phyloP scores from a whole-genome alignment of 2,797 vertebrate genomes.

The Schizothorax lantsangensis region DNA sequence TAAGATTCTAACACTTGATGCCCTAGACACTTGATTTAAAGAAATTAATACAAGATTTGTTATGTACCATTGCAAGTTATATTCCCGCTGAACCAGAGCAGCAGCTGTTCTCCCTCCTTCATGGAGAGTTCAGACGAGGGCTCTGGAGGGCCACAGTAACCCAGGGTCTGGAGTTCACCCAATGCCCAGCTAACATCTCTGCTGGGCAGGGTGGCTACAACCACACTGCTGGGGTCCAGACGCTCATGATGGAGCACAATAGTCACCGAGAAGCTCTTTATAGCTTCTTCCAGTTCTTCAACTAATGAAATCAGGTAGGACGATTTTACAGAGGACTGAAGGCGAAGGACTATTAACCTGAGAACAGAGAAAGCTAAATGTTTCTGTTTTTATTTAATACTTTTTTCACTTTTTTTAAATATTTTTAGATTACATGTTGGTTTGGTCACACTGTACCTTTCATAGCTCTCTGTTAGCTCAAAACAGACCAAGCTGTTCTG shows the following conservation, averaged over 20 bases:
- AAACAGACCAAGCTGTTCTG: slow-evolving; percentile 86
- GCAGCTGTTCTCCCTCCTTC: slow-evolving; percentile 85
- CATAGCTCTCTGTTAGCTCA: slow-evolving; percentile 81
- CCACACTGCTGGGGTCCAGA: slow-evolving; percentile 73
- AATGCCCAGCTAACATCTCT: slow-evolving; percentile 80
- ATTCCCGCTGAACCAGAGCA: slow-evolving; percentile 86
- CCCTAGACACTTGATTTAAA: background rate
- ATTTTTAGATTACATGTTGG: background rate
- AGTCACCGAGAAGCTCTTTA: slow-evolving; percentile 72
- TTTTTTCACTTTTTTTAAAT: background rate
- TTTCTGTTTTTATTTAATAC: background rate
- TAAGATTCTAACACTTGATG: background rate
- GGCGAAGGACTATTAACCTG: slow-evolving; percentile 83
- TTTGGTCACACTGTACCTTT: slow-evolving; percentile 77
- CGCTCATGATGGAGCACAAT: slow-evolving; percentile 74
- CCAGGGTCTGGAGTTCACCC: slow-evolving; percentile 73
- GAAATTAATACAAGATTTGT: background rate
- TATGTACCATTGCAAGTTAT: slow-evolving; percentile 81
- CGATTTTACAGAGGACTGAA: slow-evolving; percentile 74
- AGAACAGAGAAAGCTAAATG: background rate
- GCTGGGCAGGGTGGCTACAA: slow-evolving; percentile 77
- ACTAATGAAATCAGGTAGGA: slow-evolving; percentile 75
- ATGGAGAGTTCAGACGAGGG: slow-evolving; percentile 79
- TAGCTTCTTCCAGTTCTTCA: slow-evolving; percentile 80
- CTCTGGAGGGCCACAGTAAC: slow-evolving; percentile 76